A percentile compares a stretch with the other conserved stretches of the same genome.
These are phyloP conservation scores for Bimastos eiseni DNA, from an alignment of 2,888 invertebrate species.

Conservation along the genomic window DNA sequence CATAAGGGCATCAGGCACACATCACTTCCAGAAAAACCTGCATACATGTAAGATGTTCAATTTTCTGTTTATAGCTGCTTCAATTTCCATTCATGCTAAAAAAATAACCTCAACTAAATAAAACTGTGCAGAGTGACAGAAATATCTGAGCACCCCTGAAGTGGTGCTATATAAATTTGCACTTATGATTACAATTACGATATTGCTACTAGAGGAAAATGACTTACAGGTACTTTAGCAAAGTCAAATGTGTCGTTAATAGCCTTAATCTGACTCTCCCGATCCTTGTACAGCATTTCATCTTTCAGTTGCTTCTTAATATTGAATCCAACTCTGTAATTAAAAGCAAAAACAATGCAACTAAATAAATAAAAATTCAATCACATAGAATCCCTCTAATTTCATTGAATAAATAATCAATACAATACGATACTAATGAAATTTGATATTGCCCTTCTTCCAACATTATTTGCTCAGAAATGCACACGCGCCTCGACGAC, in stretches of 20 bases:
- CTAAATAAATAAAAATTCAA: neutral
- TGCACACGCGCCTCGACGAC: no score
- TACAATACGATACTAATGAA: no score
- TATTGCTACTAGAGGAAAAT: neutral
- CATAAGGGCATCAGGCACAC: neutral
- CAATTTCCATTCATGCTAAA: neutral
- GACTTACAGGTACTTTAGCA: slow-evolving; percentile 68
- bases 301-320: slow-evolving; percentile 87
- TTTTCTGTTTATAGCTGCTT: no score
- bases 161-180: no score
- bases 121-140: neutral
- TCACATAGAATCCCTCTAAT: neutral
- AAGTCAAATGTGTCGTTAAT: slow-evolving; percentile 96
- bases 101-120: neutral
- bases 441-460: no score
- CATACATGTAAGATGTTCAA: neutral
- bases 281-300: slow-evolving; percentile 91
- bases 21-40: neutral
- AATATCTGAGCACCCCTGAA: neutral
- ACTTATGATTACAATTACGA: no score
- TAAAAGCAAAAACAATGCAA: no score
- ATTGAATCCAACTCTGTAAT: slow-evolving; percentile 81
- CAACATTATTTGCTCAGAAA: no score
- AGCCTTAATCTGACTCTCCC: slow-evolving; percentile 93
- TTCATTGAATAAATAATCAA: neutral